A percentile compares a stretch with the other conserved stretches of the same genome.
Conservation (phyloP, 2,113 vertebrate species). For the Galemys pyrenaicus region DNA sequence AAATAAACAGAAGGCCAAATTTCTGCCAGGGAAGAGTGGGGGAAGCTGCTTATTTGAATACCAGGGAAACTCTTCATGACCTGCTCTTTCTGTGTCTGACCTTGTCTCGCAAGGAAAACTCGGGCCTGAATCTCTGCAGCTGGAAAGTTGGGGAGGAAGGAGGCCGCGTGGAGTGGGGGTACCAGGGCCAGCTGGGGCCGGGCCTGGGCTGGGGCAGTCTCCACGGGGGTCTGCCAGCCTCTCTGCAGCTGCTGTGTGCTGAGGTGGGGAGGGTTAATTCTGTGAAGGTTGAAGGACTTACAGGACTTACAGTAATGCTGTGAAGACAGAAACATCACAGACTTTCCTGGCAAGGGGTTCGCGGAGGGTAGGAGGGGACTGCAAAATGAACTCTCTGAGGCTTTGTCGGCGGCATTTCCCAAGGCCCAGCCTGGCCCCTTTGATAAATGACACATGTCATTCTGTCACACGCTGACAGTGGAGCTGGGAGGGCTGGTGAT, state of each 20-base stretch:
- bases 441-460: slow-evolving; percentile 99
- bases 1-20: not conserved
- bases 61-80: slow-evolving; percentile 46
- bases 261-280: slow-evolving; percentile 86
- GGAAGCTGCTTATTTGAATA: slow-evolving; percentile 28
- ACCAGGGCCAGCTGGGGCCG: rapidly evolving
- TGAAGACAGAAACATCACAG: slow-evolving; percentile 94
- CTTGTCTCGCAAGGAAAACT: slow-evolving; percentile 64
- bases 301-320: slow-evolving; percentile 88
- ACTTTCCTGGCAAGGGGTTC: slow-evolving; percentile 95
- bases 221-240: slow-evolving; percentile 14
- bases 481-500: slow-evolving; percentile 99
- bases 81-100: slow-evolving; percentile 75
- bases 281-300: slow-evolving; percentile 85
- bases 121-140: slow-evolving; percentile 50
- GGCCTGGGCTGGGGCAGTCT: rapidly evolving
- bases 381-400: slow-evolving; percentile 99
- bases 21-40: slow-evolving; percentile 27
- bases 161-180: rapidly evolving
- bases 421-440: slow-evolving; percentile 99
- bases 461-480: slow-evolving; percentile 99
- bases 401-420: slow-evolving; percentile 99
- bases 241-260: not conserved
- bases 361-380: slow-evolving; percentile 92
- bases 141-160: not conserved